A percentile compares a stretch with the other conserved stretches of the same genome.
These are phyloP conservation scores for Ficedula albicollis DNA, from an alignment of 2,797 vertebrate species.

Conservation along the genomic window DNA sequence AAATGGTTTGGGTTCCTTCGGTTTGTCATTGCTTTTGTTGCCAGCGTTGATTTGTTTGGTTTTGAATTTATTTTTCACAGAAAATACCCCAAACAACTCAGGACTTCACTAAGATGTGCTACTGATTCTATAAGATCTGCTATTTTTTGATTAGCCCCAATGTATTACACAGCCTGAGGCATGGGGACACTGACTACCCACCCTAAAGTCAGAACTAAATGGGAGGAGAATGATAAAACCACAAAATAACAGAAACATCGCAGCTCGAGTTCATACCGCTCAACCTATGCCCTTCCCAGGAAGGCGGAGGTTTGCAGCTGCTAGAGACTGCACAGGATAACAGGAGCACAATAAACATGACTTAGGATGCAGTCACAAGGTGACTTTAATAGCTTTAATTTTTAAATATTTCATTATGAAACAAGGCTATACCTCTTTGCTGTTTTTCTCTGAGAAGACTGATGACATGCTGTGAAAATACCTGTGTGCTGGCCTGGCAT, in stretches of 20 bases:
- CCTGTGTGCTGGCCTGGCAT: background rate
- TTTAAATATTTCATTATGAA: background rate
- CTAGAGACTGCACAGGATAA: background rate
- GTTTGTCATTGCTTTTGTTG: background rate
- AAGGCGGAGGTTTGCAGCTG: background rate
- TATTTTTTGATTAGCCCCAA: background rate
- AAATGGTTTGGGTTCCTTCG: background rate
- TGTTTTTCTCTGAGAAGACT: background rate
- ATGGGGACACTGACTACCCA: too few species aligned
- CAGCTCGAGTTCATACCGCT: background rate
- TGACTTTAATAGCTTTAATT: background rate
- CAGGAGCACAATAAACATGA: background rate
- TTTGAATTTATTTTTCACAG: background rate
- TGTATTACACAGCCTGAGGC: background rate
- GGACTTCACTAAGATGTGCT: too few species aligned
- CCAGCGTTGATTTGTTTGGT: background rate
- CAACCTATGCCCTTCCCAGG: background rate
- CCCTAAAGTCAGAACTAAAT: background rate
- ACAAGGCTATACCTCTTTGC: background rate
- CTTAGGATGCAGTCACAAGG: background rate
- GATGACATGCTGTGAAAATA: background rate
- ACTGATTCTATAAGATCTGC: accelerated
- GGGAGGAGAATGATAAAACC: background rate
- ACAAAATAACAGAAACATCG: background rate
- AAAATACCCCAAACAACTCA: background rate